Base-by-base conservation (phyloP, 2,797 vertebrate species). In the Vireo griseus region DNA sequence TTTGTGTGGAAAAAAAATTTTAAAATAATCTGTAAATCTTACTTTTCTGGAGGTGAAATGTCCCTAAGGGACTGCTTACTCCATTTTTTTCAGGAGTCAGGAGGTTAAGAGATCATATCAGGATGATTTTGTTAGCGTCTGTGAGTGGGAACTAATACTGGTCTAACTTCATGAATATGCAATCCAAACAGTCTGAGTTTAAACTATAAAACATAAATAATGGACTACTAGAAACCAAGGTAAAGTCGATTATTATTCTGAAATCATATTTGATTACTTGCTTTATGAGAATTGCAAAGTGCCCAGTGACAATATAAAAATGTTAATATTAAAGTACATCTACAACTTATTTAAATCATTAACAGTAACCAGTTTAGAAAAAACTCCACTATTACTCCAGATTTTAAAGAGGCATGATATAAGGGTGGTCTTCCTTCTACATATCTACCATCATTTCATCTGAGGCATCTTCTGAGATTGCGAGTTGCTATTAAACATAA, bases 331-430 rank as follows among this genome's bases (percentile, higher is more conserved):
- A 65, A 74, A 76, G 21, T 26, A 13, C 9, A 47, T 45, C 42
- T 57, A 47, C 4, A 61, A 71, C 16, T 79, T 80, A 69, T 37
- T 73, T 71, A 71, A 63, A 50, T 59, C 5, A 72, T 51, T 39
- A 3, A 52, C 13, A 72, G 45, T 28, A 88, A 59, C 65, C 11
- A 61, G 31, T 47, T 57, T 58, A 45, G 16, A 19, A 80, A 76
- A 65, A 66, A 1, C 0, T 0, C 2, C 3, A 18, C 10, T 29
- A 3, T 40, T 33, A 59, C n/a, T 84, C 16, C 33, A 66, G 9
- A 61, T 72, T 77, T 83, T 42, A 90, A 88, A 47, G 22, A 86
- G 2, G 5, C 20, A 26, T 48, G 26, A 83, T 52, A 12, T 29
- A 78, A 61, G 26, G 35, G 24, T 72, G 20, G 14, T 88, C 51